Percentiles rank a stretch among this genome's conserved stretches.
phyloP scores from a whole-genome alignment of 2,797 vertebrate genomes.

The Siniperca scherzeri region DNA sequence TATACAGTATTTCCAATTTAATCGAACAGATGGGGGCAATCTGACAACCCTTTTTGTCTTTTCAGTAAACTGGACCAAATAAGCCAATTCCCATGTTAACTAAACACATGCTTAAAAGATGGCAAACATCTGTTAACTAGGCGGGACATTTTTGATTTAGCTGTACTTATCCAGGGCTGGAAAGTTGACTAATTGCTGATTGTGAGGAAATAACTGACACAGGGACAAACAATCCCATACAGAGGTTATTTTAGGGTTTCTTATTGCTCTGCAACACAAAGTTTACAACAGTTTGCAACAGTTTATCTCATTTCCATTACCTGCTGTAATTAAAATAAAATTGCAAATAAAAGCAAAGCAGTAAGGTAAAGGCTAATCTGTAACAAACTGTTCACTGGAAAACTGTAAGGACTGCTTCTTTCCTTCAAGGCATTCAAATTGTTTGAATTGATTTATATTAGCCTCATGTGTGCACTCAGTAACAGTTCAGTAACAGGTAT shows the following conservation, averaged over 20 bases:
- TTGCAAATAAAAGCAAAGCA: slow-evolving; percentile 9
- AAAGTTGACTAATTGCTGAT: not conserved
- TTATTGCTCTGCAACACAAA: not conserved
- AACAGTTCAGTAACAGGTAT: not conserved
- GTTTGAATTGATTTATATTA: not conserved
- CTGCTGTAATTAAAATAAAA: not conserved
- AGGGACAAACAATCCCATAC: not conserved
- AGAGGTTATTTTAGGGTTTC: not conserved
- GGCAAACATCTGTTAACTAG: not conserved
- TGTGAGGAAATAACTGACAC: not conserved
- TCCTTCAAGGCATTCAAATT: not conserved
- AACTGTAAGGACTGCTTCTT: not conserved
- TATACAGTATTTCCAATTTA: not conserved
- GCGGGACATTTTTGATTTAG: not conserved
- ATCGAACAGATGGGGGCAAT: not conserved
- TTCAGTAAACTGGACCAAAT: slow-evolving; percentile 1
- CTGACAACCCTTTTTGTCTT: not conserved
- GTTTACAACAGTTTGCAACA: not conserved
- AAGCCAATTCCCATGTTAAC: not conserved
- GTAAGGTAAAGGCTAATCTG: not conserved
- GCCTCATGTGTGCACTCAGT: not conserved
- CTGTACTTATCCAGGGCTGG: not conserved
- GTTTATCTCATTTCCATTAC: not conserved
- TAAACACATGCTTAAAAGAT: slow-evolving; percentile 4
- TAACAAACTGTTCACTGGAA: not conserved